Evolutionary conservation across 2,797 vertebrate species (phyloP).

Genomic region (Clamator glandarius): DNA sequence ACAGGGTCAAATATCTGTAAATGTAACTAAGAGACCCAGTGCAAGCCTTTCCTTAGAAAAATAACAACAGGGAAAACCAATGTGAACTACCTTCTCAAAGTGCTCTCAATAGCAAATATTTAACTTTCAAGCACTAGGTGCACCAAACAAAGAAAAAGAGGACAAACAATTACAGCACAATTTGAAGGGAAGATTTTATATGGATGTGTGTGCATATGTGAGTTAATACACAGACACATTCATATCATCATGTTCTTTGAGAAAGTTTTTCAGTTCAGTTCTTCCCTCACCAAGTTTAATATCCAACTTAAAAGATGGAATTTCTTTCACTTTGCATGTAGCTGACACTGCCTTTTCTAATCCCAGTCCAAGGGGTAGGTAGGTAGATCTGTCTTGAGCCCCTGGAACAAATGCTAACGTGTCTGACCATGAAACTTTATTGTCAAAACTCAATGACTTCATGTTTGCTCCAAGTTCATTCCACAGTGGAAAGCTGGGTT

Average conservation of each 20-base stretch:
- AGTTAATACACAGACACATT: not conserved
- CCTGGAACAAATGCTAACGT: not conserved
- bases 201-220: fast-evolving
- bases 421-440: fast-evolving
- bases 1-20: not conserved
- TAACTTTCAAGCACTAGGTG: not conserved
- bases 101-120: not conserved
- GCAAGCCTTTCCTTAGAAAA: not conserved
- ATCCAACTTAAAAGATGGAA: not conserved
- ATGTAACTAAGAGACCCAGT: not conserved
- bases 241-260: not conserved
- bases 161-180: not conserved
- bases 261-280: not conserved
- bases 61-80: not conserved
- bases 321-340: not conserved
- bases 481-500: not conserved
- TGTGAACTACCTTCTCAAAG: not conserved
- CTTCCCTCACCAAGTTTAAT: not conserved
- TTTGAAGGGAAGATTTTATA: not conserved
- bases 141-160: not conserved
- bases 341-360: not conserved
- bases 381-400: not conserved
- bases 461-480: not conserved
- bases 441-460: not conserved
- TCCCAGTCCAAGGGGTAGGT: not conserved